Evolutionary conservation across 53 echinoderm and acorn worm species (phyloP).

Genomic region (Zoroaster sp.): DNA sequence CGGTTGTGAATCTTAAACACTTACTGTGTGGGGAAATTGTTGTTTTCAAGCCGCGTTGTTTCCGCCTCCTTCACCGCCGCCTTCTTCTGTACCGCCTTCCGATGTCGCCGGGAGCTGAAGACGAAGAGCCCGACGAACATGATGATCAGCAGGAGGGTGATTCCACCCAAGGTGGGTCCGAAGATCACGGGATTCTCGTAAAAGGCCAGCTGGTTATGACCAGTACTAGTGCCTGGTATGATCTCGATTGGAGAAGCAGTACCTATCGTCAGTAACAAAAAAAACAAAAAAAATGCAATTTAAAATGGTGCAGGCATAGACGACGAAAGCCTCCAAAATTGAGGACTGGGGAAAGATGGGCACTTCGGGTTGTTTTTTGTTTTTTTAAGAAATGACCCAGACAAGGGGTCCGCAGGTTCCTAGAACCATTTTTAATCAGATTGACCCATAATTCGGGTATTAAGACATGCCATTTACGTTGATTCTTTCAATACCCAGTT

Average conservation of each 20-base stretch:
- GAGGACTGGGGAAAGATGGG: too few relatives aligned
- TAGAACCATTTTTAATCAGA: too few relatives aligned
- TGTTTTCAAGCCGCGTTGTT: slow-evolving; percentile 31
- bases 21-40: slow-evolving; percentile 57
- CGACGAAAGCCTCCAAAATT: too few relatives aligned
- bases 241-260: slow-evolving; percentile 75
- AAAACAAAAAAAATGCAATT: background rate
- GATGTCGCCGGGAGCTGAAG: slow-evolving; percentile 60
- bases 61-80: slow-evolving; percentile 48
- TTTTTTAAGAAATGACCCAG: too few relatives aligned
- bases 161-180: slow-evolving; percentile 71
- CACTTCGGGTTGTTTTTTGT: too few relatives aligned
- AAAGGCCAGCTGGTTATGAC: slow-evolving; percentile 50
- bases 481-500: too few relatives aligned
- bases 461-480: too few relatives aligned
- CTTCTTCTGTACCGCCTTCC: slow-evolving; percentile 57
- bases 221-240: slow-evolving; percentile 7
- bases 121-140: slow-evolving; percentile 76
- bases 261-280: slow-evolving; percentile 41
- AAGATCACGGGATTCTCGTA: slow-evolving; percentile 85
- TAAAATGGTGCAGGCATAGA: background rate
- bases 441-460: too few relatives aligned
- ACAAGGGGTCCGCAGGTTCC: too few relatives aligned
- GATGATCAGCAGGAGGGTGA: slow-evolving; percentile 74
- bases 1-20: too few relatives aligned